Evolutionary conservation across 1,140 invertebrate genomes (phyloP), one percentile per base, ranked within the genome.

Genomic region (Ceratosolen fusciceps): DNA sequence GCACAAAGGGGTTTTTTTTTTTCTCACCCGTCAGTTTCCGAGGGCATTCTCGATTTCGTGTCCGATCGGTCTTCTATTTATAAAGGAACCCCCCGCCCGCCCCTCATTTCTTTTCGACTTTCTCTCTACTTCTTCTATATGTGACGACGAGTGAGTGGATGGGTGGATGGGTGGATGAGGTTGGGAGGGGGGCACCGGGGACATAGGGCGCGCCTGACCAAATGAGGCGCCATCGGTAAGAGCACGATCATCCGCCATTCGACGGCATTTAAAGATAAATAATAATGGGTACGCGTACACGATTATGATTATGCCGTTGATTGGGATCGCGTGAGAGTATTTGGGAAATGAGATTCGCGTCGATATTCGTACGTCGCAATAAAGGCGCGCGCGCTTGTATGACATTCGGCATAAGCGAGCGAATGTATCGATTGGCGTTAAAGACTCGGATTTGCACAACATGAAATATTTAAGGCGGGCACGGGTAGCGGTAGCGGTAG

Each of bases 21-120:
- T n/a, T n/a, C 39, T 62, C 29, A 34, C 67, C 43, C 37, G 12
- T 4, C 24, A 2, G 26, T 9, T 34, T 19, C 26, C 49, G 3
- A 3, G 43, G 9, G 12, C 52, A 14, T 37, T 72, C 62, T 52
- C 49, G 24, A 65, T 73, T 67, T 62, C 31, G 16, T n/a, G n/a
- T 9, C 0, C 7, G 12, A 79, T 79, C 31, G 58, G 68, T 74
- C 71, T 79, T 68, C 71, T 79, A 79, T 79, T 79, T 79, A 79
- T 79, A 79, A 65, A 79, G n/a, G 60, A 70, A n/a, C n/a, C 54
- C 16, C 2, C n/a, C 56, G 12, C 26, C 31, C 31, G 37, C 4
- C 37, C 39, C 39, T 14, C 31, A n/a, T n/a, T n/a, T n/a, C n/a
- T n/a, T 67, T 49, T 31, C n/a, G 29, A n/a, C 34, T 68, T 68